These are phyloP conservation scores for Pungitius pungitius DNA, from an alignment of 2,113 vertebrate species.

Conservation along the genomic window DNA sequence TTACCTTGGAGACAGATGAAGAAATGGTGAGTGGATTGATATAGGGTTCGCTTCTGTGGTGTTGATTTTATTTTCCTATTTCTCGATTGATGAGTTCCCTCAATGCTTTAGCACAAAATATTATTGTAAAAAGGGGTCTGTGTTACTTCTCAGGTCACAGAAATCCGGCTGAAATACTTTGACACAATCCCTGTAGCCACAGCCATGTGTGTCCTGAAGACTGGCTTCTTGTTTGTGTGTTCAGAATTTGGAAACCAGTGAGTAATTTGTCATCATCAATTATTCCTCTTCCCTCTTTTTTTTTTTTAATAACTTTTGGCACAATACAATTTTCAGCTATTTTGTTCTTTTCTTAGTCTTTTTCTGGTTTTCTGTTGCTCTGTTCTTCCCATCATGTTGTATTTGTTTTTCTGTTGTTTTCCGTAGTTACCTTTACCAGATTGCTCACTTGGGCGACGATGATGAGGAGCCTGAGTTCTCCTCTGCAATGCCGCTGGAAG, in stretches of 20 bases:
- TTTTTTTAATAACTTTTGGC: neutral
- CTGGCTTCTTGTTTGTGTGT: constrained; percentile 95
- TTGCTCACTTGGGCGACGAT: constrained; percentile 96
- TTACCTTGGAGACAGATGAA: constrained; percentile 97
- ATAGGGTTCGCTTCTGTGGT: neutral
- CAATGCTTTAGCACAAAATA: neutral
- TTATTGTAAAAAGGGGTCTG: neutral
- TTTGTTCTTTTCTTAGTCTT: neutral
- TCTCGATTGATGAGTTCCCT: neutral
- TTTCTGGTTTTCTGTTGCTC: neutral
- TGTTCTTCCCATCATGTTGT: neutral
- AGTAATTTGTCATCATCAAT: constrained; percentile 41
- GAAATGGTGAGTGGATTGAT: constrained; percentile 91
- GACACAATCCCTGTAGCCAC: constrained; percentile 96
- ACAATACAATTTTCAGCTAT: neutral
- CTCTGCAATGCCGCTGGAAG: constrained; percentile 97
- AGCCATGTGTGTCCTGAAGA: constrained; percentile 98
- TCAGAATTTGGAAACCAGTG: constrained; percentile 99
- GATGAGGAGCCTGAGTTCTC: constrained; percentile 99
- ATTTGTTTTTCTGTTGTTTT: neutral
- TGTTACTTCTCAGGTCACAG: constrained; percentile 87
- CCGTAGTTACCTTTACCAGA: constrained; percentile 95
- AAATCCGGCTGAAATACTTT: constrained; percentile 98
- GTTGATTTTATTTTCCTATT: neutral
- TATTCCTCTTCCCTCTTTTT: neutral